A percentile compares a stretch with the other conserved stretches of the same genome.
These are phyloP conservation scores for Coleophora deauratella DNA, from an alignment of 2,888 invertebrate genomes.

Conservation along the genomic window DNA sequence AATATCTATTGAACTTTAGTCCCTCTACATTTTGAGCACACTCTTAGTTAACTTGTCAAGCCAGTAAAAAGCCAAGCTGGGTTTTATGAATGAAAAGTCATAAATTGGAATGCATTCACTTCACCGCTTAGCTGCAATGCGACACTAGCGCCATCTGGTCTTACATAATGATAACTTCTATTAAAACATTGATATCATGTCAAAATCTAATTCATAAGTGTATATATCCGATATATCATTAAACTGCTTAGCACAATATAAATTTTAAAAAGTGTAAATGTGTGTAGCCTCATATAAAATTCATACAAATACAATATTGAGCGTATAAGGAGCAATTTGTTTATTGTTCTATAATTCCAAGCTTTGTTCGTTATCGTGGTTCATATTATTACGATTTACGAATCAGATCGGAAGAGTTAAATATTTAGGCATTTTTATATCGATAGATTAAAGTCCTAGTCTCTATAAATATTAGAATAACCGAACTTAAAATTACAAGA, in stretches of 20 bases:
- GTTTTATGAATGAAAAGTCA: constrained; percentile 3
- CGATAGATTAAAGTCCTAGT: too few relatives aligned
- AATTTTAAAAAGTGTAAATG: constrained; percentile 10
- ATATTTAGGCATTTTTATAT: too few relatives aligned
- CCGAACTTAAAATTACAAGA: too few relatives aligned
- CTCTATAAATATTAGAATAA: too few relatives aligned
- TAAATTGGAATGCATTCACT: constrained; percentile 12
- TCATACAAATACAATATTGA: constrained; percentile 14
- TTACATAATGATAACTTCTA: constrained; percentile 3
- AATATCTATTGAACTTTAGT: too few relatives aligned
- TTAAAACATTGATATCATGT: constrained; percentile 9
- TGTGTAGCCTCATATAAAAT: constrained; percentile 4
- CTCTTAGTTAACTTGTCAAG: neutral
- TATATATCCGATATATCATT: neutral
- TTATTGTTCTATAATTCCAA: constrained; percentile 23
- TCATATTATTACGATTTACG: too few relatives aligned
- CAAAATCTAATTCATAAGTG: neutral
- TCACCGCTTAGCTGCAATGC: constrained; percentile 1
- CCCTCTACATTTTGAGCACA: neutral
- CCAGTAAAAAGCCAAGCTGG: too few relatives aligned
- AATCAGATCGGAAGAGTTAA: too few relatives aligned
- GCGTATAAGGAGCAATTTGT: constrained; percentile 29
- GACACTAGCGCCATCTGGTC: constrained; percentile 9
- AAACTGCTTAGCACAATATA: constrained; percentile 12
- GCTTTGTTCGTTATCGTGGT: constrained; percentile 13